Conservation (phyloP, 1,140 invertebrate genomes). For the Chrysoperla carnea region DNA sequence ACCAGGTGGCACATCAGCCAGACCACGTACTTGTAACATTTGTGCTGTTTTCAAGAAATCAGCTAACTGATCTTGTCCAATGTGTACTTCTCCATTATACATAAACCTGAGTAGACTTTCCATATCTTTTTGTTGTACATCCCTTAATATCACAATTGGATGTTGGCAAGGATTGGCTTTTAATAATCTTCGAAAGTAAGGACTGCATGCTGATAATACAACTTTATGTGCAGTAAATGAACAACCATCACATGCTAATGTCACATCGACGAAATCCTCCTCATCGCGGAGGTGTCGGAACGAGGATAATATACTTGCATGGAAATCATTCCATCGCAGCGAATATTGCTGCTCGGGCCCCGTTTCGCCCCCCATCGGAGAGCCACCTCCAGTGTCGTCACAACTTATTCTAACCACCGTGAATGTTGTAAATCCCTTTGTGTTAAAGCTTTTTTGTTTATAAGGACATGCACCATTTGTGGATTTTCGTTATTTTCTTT, state of each 20-base stretch:
- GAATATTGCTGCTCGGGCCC: conserved; percentile 73
- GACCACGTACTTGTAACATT: conserved; percentile 73
- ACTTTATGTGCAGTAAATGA: conserved; percentile 82
- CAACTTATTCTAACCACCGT: conserved; percentile 1
- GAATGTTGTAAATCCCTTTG: neutral
- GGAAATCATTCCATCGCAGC: conserved; percentile 85
- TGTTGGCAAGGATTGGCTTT: conserved; percentile 89
- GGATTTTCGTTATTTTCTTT: too few relatives aligned
- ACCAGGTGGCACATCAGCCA: conserved; percentile 57
- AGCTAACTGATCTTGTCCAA: conserved; percentile 73
- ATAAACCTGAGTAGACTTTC: conserved; percentile 82
- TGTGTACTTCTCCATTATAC: conserved; percentile 88
- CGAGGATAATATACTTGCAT: conserved; percentile 71
- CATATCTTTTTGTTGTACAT: conserved; percentile 75
- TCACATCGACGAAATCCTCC: conserved; percentile 82
- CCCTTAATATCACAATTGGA: conserved; percentile 80
- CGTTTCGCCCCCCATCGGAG: conserved; percentile 32
- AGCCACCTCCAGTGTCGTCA: neutral
- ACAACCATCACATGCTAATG: conserved; percentile 75
- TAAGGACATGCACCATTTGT: too few relatives aligned
- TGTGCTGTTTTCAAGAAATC: conserved; percentile 81
- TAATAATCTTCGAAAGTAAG: conserved; percentile 74
- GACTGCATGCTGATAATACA: conserved; percentile 80
- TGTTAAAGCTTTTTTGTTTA: too few relatives aligned
- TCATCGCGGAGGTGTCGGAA: conserved; percentile 70